A percentile compares a stretch with the other conserved stretches of the same genome.
These are phyloP conservation scores for Myopa testacea DNA, from an alignment of 2,888 invertebrate genomes.

Conservation along the genomic window DNA sequence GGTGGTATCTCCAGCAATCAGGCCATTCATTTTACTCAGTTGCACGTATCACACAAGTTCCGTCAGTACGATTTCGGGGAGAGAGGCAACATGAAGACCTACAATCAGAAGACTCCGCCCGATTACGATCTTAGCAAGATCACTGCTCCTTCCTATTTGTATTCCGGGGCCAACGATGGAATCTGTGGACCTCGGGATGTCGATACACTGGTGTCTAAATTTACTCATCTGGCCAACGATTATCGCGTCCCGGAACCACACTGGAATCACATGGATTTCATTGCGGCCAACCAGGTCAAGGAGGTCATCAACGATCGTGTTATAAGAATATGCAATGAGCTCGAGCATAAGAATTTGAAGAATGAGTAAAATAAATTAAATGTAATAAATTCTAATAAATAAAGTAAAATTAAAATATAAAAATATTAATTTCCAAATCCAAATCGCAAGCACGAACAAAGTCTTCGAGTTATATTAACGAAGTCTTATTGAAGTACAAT, in stretches of 20 bases:
- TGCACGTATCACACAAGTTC: conserved; percentile 53
- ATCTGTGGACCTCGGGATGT: conserved; percentile 60
- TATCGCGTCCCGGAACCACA: conserved; percentile 56
- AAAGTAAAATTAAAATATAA: too few relatives aligned
- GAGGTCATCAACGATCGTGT: conserved; percentile 57
- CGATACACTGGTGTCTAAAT: conserved; percentile 51
- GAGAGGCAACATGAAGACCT: conserved; percentile 53
- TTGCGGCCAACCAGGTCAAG: conserved; percentile 58
- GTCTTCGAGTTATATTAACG: too few relatives aligned
- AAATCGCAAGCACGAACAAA: too few relatives aligned
- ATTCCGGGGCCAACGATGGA: conserved; percentile 59
- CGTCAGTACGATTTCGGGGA: conserved; percentile 61
- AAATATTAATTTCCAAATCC: too few relatives aligned
- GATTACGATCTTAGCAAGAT: conserved; percentile 59
- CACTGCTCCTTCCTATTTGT: conserved; percentile 56
- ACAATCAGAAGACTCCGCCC: conserved; percentile 57
- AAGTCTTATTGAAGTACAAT: too few relatives aligned
- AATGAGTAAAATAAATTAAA: not conserved
- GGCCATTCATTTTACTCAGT: conserved; percentile 60
- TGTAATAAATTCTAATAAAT: too few relatives aligned
- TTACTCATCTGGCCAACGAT: conserved; percentile 54
- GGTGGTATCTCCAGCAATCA: conserved; percentile 62
- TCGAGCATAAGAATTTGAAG: conserved; percentile 44
- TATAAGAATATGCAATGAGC: conserved; percentile 50
- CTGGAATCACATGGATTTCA: conserved; percentile 63